Base-by-base conservation (phyloP, 2,113 vertebrate genomes). In the Corapipo altera region DNA sequence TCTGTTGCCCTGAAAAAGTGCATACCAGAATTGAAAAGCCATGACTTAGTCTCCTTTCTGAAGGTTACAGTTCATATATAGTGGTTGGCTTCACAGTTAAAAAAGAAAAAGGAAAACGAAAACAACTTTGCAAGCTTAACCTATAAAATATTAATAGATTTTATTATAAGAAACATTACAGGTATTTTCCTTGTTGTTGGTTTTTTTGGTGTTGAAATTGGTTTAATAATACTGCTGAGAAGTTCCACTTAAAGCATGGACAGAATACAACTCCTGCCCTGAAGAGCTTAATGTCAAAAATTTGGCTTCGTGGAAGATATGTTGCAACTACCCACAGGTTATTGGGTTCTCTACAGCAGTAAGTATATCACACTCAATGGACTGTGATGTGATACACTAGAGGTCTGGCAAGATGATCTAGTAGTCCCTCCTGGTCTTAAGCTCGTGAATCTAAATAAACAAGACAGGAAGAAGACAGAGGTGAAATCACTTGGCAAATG, bases 371-470 rank as follows among this genome's bases (percentile, higher is more conserved):
- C 75, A 81, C 54, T 95, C 70, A 87, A 57, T 79, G 13, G 73
- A 58, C 91, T 87, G 77, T 85, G 77, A 79, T 57, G 62, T 46
- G 77, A 82, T 91, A 85, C 16, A 5, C 78, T 88, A 85, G 61
- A 94, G 85, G 74, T 79, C 81, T 78, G 52, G 81, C 62, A 70
- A 69, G 41, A 85, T 79, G 80, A 95, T 87, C 52, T 79, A 91
- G 52, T 37, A 86, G 87, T 79, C 57, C 24, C 57, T 86, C 57
- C 80, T 92, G 76, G 58, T 94, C 81, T 81, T 72, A 92, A 87
- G 66, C 65, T 46, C 61, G 39, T 92, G 94, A 95, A 96, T 94
- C 70, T 94, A 95, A 92, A 92, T 69, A 94, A 96, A 92, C 80
- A 75, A 92, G 91, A 61, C 28, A 87, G 77, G 41, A 87, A 35